A percentile compares a stretch with the other conserved stretches of the same genome.
Conservation (phyloP, 2,113 vertebrate genomes). For the Pelusios castaneus region DNA sequence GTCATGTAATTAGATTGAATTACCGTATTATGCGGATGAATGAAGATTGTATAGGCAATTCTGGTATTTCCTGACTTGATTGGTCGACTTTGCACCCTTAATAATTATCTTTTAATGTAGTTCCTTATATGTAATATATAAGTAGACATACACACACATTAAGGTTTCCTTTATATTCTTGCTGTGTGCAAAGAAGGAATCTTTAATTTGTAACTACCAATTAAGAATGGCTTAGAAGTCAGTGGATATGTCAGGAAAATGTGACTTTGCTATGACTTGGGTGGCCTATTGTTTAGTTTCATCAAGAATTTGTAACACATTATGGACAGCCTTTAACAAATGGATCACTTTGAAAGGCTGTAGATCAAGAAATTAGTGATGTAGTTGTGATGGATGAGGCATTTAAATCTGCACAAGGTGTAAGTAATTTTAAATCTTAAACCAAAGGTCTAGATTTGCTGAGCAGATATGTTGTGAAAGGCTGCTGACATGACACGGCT, state of each 20-base stretch:
- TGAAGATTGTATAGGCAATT: background rate
- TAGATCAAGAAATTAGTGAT: background rate
- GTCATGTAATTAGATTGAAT: background rate
- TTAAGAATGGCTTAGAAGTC: background rate
- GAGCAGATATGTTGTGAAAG: background rate
- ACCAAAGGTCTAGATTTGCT: background rate
- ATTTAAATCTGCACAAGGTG: background rate
- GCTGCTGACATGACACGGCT: background rate
- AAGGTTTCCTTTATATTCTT: background rate
- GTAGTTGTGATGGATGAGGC: background rate
- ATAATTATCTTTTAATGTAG: background rate
- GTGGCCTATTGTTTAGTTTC: background rate
- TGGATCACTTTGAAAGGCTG: background rate
- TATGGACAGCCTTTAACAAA: background rate
- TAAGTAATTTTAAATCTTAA: conserved; percentile 3
- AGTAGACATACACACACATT: background rate
- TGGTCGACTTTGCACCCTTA: background rate
- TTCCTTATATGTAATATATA: background rate
- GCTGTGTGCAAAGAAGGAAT: background rate
- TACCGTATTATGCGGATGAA: background rate
- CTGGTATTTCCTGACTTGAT: background rate
- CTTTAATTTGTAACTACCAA: background rate
- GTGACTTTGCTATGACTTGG: background rate
- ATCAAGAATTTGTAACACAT: background rate
- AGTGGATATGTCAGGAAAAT: rapidly evolving